phyloP scores from a whole-genome alignment of 2,888 invertebrate genomes.

The Cylindroiulus punctatus region DNA sequence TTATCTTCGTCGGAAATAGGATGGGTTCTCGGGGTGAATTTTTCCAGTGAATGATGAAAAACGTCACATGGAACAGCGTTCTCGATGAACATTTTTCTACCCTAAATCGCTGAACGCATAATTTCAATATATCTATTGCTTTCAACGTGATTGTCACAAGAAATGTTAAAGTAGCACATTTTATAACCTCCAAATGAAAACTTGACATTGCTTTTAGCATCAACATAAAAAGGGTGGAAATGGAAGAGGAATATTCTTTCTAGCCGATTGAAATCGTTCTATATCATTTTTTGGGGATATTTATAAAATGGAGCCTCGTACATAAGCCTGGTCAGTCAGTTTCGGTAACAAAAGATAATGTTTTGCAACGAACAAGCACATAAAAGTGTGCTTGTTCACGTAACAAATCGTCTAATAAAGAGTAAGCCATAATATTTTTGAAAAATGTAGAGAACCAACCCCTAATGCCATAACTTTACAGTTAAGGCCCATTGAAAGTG shows the following conservation, averaged over 20 bases:
- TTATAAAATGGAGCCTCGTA: background rate
- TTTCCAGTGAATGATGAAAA: slow-evolving; percentile 30
- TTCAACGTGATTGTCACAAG: slow-evolving; percentile 43
- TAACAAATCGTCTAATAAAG: too few relatives aligned
- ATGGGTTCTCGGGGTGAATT: slow-evolving; percentile 2
- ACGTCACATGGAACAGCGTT: slow-evolving; percentile 7
- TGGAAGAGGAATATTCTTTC: slow-evolving; percentile 30
- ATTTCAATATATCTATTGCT: slow-evolving; percentile 47
- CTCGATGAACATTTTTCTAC: background rate
- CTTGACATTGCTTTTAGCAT: slow-evolving; percentile 39
- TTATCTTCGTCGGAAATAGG: background rate
- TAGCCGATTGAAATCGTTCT: slow-evolving; percentile 23
- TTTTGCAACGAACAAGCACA: too few relatives aligned
- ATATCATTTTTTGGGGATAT: slow-evolving; percentile 19
- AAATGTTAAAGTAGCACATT: background rate
- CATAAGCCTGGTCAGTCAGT: background rate
- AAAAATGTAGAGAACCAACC: too few relatives aligned
- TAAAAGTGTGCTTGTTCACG: too few relatives aligned
- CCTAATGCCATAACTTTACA: too few relatives aligned
- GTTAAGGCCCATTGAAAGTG: too few relatives aligned
- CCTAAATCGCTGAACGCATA: slow-evolving; percentile 31
- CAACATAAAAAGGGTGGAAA: slow-evolving; percentile 45
- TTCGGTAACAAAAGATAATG: background rate
- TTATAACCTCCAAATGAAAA: slow-evolving; percentile 11
- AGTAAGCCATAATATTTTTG: too few relatives aligned